These are phyloP conservation scores for Cranoglanis bouderius DNA, from an alignment of 2,113 vertebrate genomes.

Conservation along the genomic window DNA sequence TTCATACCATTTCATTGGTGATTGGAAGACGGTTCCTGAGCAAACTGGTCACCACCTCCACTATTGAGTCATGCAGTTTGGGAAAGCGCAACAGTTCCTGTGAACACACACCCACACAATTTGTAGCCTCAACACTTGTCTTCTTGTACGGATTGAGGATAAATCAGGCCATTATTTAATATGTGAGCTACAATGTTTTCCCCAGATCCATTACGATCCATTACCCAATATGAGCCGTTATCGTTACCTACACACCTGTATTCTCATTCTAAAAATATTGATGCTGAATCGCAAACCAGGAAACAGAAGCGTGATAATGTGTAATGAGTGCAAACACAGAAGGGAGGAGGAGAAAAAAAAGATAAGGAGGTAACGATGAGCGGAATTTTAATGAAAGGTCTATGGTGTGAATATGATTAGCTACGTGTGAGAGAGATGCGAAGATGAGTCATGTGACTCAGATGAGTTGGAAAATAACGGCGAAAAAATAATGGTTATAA, in stretches of 20 bases:
- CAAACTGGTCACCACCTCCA: conserved; percentile 80
- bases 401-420: neutral
- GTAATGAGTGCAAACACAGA: conserved; percentile 31
- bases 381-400: conserved; percentile 31
- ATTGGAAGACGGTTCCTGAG: conserved; percentile 79
- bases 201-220: neutral
- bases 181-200: neutral
- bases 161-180: conserved; percentile 1
- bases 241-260: neutral
- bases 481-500: neutral
- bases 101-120: neutral
- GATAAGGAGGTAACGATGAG: conserved; percentile 38
- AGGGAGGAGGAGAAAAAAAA: neutral
- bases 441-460: neutral
- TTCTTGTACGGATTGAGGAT: neutral
- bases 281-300: neutral
- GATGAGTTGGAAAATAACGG: neutral
- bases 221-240: neutral
- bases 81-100: conserved; percentile 82
- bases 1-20: conserved; percentile 81
- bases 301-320: conserved; percentile 28
- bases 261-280: neutral
- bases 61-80: conserved; percentile 81
- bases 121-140: conserved; percentile 11
- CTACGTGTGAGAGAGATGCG: neutral